Conservation (phyloP, 2,888 invertebrate species). For the Pseudococcus viburni region DNA sequence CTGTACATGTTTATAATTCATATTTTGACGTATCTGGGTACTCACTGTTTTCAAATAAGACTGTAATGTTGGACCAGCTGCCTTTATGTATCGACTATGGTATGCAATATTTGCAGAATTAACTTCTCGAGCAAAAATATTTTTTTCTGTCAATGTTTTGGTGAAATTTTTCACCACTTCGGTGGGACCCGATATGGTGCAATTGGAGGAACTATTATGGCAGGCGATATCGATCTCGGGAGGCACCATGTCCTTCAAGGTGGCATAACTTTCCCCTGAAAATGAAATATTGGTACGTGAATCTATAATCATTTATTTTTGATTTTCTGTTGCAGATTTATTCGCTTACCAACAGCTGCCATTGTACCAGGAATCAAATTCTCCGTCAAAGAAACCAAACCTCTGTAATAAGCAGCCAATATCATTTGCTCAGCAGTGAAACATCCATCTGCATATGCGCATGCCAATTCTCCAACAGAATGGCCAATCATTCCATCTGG, state of each 20-base stretch:
- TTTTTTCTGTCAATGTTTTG: conserved; percentile 72
- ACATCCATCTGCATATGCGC: conserved; percentile 78
- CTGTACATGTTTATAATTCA: too few species aligned
- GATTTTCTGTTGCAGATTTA: conserved; percentile 72
- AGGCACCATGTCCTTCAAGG: conserved; percentile 72
- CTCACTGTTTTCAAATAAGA: too few species aligned
- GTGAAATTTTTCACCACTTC: conserved; percentile 77
- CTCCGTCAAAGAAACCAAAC: conserved; percentile 72
- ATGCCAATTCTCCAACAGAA: conserved; percentile 78
- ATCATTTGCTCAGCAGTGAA: conserved; percentile 77
- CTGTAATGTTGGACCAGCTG: conserved; percentile 70
- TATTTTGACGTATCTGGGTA: too few species aligned
- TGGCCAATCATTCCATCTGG: conserved; percentile 84
- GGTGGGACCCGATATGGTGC: conserved; percentile 91
- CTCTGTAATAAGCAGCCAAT: conserved; percentile 76
- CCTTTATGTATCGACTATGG: conserved; percentile 71
- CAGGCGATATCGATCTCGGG: conserved; percentile 87
- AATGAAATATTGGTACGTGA: too few species aligned
- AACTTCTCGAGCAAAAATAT: conserved; percentile 69
- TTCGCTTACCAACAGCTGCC: conserved; percentile 74
- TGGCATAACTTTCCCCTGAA: too few species aligned
- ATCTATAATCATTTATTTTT: too few species aligned
- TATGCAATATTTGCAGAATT: conserved; percentile 70
- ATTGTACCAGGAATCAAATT: conserved; percentile 72
- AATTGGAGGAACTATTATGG: conserved; percentile 86